These are phyloP conservation scores for Hermatobates lingyangjiaoensis DNA, from an alignment of 1,140 invertebrate genomes.

Conservation along the genomic window DNA sequence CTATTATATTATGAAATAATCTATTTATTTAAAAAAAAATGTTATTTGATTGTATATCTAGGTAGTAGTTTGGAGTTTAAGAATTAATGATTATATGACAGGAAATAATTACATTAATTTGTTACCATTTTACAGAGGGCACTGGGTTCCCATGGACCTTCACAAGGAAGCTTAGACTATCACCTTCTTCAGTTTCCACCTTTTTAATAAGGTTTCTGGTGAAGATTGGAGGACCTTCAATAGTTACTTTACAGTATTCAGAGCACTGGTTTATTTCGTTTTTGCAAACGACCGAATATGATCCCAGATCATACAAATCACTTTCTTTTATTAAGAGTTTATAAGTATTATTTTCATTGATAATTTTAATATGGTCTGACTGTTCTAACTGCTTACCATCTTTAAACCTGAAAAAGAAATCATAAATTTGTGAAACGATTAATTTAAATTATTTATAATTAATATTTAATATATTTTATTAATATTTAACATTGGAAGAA, in stretches of 20 bases:
- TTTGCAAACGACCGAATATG: constrained; percentile 79
- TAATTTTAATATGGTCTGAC: constrained; percentile 46
- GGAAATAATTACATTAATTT: not conserved
- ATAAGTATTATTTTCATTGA: constrained; percentile 42
- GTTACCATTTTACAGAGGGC: constrained; percentile 59
- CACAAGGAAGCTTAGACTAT: constrained; percentile 57
- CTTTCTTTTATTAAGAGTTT: constrained; percentile 63
- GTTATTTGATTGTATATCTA: not conserved
- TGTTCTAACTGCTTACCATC: constrained; percentile 52
- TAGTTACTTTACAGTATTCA: constrained; percentile 60
- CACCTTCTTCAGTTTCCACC: constrained; percentile 52
- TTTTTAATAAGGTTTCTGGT: constrained; percentile 42
- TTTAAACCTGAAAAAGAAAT: constrained; percentile 37
- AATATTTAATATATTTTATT: not conserved
- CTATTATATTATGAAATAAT: not conserved
- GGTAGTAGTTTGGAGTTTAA: not conserved
- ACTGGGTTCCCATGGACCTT: constrained; percentile 66
- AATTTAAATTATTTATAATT: not conserved
- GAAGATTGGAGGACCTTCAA: constrained; percentile 57
- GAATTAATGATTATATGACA: not conserved
- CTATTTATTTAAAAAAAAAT: not conserved
- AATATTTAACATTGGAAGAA: not conserved
- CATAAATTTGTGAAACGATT: constrained; percentile 1
- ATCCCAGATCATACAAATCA: constrained; percentile 67
- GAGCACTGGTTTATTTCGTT: constrained; percentile 77